Evolutionary conservation across 2,888 invertebrate genomes (phyloP), one percentile per base, ranked within the genome.

Genomic region (Fragum fragum): DNA sequence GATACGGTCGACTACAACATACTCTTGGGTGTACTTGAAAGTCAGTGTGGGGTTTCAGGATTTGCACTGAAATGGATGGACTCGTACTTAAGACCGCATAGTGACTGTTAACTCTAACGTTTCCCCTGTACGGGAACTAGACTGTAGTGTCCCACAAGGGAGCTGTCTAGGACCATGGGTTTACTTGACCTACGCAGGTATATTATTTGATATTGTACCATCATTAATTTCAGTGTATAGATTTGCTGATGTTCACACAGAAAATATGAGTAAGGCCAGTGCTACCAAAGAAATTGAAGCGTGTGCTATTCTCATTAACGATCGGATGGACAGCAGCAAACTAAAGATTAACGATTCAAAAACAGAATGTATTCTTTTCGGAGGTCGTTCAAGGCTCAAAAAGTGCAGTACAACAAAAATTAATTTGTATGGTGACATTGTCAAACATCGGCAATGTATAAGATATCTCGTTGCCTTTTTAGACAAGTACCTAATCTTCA

Each of bases 1-100:
- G 83, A 76, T 55, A 83, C 76, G 3, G 77, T 83, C 2, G 83
- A 80, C 73, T 73, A 83, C 61, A 55, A 68, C 39, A 83, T 80
- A 39, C 63, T 80, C 1, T 16, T 80, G 1, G 26, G 76, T 23
- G 75, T 76, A 9, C 55, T 73, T 0, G 18, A 26, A 2, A 9
- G 3, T 11, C 42, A 47, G 23, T 69, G 16, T 47, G 69, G 69
- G 9, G 14, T 69, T 6, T 66, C 7, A 6, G 32, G 36, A 7
- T 32, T 32, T 18, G 36, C 66, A 3, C 9, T 66, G 5, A 69
- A 70, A 23, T 82, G 82, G 75, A 39, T 78, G n/a, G 68, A 73
- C 28, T 73, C 78, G 26, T 73, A 78, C n/a, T 36, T 78, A 11
- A 28, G 79, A 21, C 57, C 68, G n/a, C 73, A 39, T 36, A 78